A percentile compares a stretch with the other conserved stretches of the same genome.
These are phyloP conservation scores for Oxyruncus cristatus DNA, from an alignment of 2,113 vertebrate species.

Conservation along the genomic window DNA sequence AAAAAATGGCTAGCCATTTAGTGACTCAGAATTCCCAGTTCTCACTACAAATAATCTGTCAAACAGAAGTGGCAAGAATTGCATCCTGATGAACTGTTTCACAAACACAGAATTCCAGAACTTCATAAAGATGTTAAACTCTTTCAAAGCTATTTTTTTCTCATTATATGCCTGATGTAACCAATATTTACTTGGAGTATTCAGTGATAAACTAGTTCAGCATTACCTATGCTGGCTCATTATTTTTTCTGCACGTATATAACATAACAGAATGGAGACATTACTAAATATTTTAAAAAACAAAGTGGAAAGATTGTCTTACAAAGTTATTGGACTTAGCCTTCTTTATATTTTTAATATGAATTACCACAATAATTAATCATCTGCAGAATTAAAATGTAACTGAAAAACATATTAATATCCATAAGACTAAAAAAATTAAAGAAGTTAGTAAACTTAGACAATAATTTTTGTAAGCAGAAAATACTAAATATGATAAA, in stretches of 20 bases:
- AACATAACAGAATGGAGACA: not conserved
- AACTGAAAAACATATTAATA: not conserved
- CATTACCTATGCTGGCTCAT: not conserved
- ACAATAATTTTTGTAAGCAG: not conserved
- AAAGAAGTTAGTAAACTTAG: not conserved
- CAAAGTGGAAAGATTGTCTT: not conserved
- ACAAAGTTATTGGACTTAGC: not conserved
- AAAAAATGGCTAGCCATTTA: not conserved
- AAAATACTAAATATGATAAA: not conserved
- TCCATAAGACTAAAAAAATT: not conserved
- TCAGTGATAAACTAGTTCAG: not conserved
- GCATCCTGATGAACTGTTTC: not conserved
- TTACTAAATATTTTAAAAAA: not conserved
- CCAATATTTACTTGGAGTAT: not conserved
- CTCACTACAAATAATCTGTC: not conserved
- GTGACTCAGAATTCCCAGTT: not conserved
- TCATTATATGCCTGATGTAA: not conserved
- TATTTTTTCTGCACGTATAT: not conserved
- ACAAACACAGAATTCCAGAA: not conserved
- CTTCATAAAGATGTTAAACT: not conserved
- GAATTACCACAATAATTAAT: not conserved
- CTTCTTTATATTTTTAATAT: not conserved
- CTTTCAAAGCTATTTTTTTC: not conserved
- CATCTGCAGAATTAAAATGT: not conserved
- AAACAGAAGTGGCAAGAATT: not conserved